Evolutionary conservation across 2,888 invertebrate species (phyloP).

Genomic region (Ophraella communa): DNA sequence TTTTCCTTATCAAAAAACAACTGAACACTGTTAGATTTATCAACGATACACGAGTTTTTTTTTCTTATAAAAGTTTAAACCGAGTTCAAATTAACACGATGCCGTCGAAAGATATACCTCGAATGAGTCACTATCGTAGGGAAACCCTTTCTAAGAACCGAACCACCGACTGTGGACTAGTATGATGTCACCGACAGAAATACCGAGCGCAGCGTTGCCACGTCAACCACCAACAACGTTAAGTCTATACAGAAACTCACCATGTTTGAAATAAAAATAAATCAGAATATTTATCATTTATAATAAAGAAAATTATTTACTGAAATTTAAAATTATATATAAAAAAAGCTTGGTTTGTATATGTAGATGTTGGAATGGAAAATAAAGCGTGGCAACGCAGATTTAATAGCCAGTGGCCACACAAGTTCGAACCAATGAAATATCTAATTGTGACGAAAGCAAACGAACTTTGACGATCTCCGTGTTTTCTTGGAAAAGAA

Average conservation of each 20-base stretch:
- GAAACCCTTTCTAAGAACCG: constrained; percentile 59
- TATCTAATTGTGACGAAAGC: constrained; percentile 7
- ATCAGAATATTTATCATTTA: too few relatives aligned
- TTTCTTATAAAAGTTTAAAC: constrained; percentile 24
- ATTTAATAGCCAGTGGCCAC: constrained; percentile 40
- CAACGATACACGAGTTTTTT: not conserved
- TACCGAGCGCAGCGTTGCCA: constrained; percentile 49
- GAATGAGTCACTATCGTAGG: constrained; percentile 55
- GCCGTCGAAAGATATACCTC: constrained; percentile 44
- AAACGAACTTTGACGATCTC: constrained; percentile 27
- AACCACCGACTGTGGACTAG: constrained; percentile 54
- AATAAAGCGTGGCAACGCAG: not conserved
- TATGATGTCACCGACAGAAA: constrained; percentile 59
- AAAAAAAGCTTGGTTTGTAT: constrained; percentile 32
- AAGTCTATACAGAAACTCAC: too few relatives aligned
- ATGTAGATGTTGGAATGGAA: not conserved
- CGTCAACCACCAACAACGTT: too few relatives aligned
- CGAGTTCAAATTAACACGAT: constrained; percentile 13
- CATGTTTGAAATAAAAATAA: too few relatives aligned
- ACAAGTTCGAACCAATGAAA: constrained; percentile 33
- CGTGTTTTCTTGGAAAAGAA: constrained; percentile 30
- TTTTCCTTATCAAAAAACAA: constrained; percentile 39
- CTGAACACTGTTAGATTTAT: constrained; percentile 29
- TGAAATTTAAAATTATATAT: too few relatives aligned
- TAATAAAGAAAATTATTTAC: too few relatives aligned